Base-by-base conservation (phyloP, 2,888 invertebrate genomes). In the Nyleta sp. region DNA sequence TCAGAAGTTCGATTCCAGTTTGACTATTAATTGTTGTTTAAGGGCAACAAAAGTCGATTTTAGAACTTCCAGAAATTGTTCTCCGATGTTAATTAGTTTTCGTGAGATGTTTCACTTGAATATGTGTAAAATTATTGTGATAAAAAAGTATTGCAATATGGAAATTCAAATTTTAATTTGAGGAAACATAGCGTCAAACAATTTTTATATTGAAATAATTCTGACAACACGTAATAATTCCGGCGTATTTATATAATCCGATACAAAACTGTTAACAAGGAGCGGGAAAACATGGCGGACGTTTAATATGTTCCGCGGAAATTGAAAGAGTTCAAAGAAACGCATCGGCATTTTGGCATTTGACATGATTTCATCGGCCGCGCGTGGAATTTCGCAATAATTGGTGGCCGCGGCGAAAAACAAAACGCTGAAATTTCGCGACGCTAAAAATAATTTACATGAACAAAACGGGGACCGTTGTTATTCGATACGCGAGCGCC, bases 381-480 rank as follows among this genome's bases (percentile, higher is more conserved):
- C 24, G 17, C 22, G 42, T 6, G 50, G 24, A 52, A 71, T 71
- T 71, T 42, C 28, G 53, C 50, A 60, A 60, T 60, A 70, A 59
- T 70, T 52, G 40, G 15, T 33, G 33, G 31, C n/a, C 42, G 28
- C 50, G 50, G 42, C 8, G 42, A 72, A 64, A 64, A 55, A 62
- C 8, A 28, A 31, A 31, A 20, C 31, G 38, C 40, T 15, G 38
- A 59, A 59, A 59, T 60, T 60, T 52, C 20, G 52, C 15, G 20
- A 18, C 20, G 50, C 50, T 52, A 46, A 55, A 64, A 72, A 73
- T 65, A 65, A 65, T 57, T 62, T 72, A 64, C 35, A 65, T 24
- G 65, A 48, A 50, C 48, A 65, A 65, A 64, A 53, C 28, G 44
- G 48, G 15, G 35, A 17, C 24, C n/a, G 55, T 48, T 65, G 17